Conservation (phyloP, 1,140 invertebrate genomes). For the Ostrea denselamellosa region DNA sequence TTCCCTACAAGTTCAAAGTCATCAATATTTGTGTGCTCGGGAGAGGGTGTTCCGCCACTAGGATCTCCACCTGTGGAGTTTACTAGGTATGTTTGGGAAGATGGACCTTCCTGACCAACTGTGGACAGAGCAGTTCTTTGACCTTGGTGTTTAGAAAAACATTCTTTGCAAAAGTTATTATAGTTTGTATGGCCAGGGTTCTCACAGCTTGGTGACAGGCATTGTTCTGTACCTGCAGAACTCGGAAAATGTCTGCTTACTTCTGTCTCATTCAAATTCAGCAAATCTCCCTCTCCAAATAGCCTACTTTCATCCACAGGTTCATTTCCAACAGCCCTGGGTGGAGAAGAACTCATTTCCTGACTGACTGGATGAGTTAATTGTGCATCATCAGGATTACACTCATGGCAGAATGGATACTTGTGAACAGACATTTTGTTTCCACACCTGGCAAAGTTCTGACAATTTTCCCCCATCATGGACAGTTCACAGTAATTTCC, state of each 20-base stretch:
- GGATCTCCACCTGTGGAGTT: slow-evolving; percentile 10
- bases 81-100: slow-evolving; percentile 48
- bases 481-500: slow-evolving; percentile 54
- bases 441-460: slow-evolving; percentile 59
- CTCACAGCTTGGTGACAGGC: slow-evolving; percentile 25
- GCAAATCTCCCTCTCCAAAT: slow-evolving; percentile 40
- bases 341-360: slow-evolving; percentile 18
- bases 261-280: neutral
- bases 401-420: slow-evolving; percentile 69
- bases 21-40: neutral
- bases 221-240: neutral
- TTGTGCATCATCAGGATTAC: neutral
- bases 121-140: neutral
- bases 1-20: neutral
- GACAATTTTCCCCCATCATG: slow-evolving; percentile 60
- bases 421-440: slow-evolving; percentile 67
- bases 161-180: slow-evolving; percentile 1
- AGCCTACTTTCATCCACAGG: slow-evolving; percentile 39
- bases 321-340: slow-evolving; percentile 24
- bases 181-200: neutral
- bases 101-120: slow-evolving; percentile 42
- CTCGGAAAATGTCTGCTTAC: neutral
- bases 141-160: neutral
- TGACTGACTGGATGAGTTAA: neutral
- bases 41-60: slow-evolving; percentile 32